Conservation (phyloP, 2,113 vertebrate genomes). For the Brienomyrus brachyistius region DNA sequence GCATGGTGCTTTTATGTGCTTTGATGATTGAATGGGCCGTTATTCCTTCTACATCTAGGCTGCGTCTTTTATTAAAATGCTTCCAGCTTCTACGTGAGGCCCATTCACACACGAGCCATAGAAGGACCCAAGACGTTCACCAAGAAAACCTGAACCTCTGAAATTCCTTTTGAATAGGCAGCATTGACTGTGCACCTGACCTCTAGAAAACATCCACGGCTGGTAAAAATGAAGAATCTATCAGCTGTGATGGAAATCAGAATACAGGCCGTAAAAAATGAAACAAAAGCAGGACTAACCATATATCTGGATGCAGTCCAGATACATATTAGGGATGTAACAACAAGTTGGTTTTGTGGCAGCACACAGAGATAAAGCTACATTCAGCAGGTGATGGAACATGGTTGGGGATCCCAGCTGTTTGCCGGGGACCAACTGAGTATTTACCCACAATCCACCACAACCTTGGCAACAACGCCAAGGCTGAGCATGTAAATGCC, state of each 20-base stretch:
- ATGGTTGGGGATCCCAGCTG: background rate
- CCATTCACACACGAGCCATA: background rate
- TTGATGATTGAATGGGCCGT: background rate
- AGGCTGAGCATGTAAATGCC: slow-evolving; percentile 15
- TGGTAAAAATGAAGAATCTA: background rate
- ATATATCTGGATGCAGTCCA: slow-evolving; percentile 16
- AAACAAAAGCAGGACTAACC: background rate
- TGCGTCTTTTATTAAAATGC: background rate
- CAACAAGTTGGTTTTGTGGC: background rate
- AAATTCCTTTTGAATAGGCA: background rate
- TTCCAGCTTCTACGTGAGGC: background rate
- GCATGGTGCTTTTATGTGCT: background rate
- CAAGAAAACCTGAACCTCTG: background rate
- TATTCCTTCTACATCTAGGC: background rate
- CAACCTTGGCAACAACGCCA: slow-evolving; percentile 29
- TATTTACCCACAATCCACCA: background rate
- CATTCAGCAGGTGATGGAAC: background rate
- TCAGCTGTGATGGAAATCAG: background rate
- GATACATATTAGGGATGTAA: slow-evolving; percentile 12
- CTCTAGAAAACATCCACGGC: background rate
- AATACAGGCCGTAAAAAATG: background rate
- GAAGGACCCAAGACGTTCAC: background rate
- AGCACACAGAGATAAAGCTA: background rate
- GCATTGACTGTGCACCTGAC: background rate
- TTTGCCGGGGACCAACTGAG: background rate